Conservation (phyloP, 2,113 vertebrate genomes). For the Pangasianodon gigas region DNA sequence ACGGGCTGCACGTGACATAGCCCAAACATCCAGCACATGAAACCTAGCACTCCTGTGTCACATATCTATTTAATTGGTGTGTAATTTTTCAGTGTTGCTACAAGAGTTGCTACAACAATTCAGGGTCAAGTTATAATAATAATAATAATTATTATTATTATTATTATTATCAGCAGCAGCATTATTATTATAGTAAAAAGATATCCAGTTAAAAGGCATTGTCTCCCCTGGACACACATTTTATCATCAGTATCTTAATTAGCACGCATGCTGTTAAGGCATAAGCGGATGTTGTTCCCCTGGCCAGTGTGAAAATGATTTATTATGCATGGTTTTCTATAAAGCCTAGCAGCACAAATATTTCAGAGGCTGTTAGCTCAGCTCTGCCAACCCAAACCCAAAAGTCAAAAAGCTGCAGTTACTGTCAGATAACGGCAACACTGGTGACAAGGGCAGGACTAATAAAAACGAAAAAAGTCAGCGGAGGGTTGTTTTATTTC, state of each 20-base stretch:
- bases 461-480: slow-evolving; percentile 9
- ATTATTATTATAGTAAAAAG: not conserved
- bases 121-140: not conserved
- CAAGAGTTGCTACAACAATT: not conserved
- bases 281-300: not conserved
- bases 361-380: slow-evolving; percentile 11
- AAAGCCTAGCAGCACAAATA: not conserved
- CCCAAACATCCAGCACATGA: not conserved
- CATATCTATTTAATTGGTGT: not conserved
- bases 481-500: not conserved
- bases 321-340: not conserved
- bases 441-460: slow-evolving; percentile 6
- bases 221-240: not conserved
- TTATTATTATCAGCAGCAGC: not conserved
- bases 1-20: not conserved
- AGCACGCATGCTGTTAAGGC: not conserved
- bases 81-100: not conserved
- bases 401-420: not conserved
- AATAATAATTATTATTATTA: not conserved
- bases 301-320: not conserved
- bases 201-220: not conserved
- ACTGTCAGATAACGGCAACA: not conserved
- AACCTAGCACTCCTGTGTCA: not conserved
- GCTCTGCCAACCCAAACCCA: not conserved
- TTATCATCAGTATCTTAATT: slow-evolving; percentile 39